phyloP scores from a whole-genome alignment of 2,113 vertebrate genomes.

The Zapus hudsonius region DNA sequence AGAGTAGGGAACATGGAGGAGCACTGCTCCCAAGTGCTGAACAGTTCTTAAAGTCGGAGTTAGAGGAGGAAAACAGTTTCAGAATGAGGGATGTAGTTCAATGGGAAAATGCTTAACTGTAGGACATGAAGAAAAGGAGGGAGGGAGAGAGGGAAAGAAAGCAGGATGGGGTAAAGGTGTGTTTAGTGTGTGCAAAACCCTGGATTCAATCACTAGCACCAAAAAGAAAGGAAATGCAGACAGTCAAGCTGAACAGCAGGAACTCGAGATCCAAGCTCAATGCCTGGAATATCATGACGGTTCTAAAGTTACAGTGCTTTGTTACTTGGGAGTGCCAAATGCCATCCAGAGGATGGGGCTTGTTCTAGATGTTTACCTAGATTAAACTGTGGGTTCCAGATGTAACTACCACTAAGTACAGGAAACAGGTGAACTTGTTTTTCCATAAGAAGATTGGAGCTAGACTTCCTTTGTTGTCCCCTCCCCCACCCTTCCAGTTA shows the following conservation, averaged over 20 bases:
- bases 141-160: neutral
- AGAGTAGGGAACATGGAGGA: neutral
- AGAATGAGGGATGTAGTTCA: neutral
- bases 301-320: neutral
- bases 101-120: neutral
- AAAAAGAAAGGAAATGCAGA: neutral
- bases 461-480: too few relatives aligned
- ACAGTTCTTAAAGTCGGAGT: neutral
- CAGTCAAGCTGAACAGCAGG: slow-evolving; percentile 45
- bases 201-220: neutral
- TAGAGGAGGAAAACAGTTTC: slow-evolving; percentile 42
- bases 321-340: slow-evolving; percentile 4
- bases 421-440: neutral
- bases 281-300: neutral
- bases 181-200: neutral
- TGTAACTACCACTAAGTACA: neutral
- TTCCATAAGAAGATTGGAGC: neutral
- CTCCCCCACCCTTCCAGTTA: neutral
- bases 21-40: neutral
- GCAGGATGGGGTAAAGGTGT: neutral
- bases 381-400: neutral
- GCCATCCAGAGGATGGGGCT: neutral
- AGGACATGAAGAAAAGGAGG: neutral
- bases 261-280: neutral
- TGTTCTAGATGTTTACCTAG: neutral